Conservation (phyloP, 2,797 vertebrate species). For the Coracias cyanogaster region DNA sequence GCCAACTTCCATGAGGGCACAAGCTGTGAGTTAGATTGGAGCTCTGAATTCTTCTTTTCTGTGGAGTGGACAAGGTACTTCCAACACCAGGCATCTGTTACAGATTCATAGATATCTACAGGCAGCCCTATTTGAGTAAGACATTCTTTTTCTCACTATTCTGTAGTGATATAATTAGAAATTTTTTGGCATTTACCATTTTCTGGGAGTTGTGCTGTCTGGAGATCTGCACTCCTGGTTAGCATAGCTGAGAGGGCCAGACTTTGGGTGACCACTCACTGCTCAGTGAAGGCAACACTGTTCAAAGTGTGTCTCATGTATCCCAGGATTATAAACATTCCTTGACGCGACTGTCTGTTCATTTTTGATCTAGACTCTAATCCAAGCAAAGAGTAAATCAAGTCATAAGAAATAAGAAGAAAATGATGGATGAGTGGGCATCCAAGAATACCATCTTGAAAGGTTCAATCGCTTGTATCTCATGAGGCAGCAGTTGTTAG, state of each 20-base stretch:
- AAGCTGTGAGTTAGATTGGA: not conserved
- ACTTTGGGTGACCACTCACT: not conserved
- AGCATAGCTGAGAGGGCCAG: not conserved
- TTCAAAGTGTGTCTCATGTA: accelerated
- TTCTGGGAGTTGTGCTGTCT: not conserved
- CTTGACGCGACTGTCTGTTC: not conserved
- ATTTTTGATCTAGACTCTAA: not conserved
- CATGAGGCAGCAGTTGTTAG: not conserved
- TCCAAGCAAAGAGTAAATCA: not conserved
- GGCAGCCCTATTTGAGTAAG: not conserved
- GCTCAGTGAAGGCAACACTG: not conserved
- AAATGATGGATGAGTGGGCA: not conserved
- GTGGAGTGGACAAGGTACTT: not conserved
- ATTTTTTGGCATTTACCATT: not conserved
- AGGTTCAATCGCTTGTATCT: not conserved
- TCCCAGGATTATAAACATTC: not conserved
- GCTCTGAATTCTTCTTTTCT: not conserved
- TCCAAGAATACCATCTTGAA: not conserved
- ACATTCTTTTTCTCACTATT: not conserved
- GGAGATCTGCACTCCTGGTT: not conserved
- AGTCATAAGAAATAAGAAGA: not conserved
- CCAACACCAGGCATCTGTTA: not conserved
- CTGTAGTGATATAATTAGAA: not conserved
- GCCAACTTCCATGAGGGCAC: not conserved
- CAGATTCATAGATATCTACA: not conserved